Conservation (phyloP, 2,113 vertebrate species). For the Ptyas mucosa region DNA sequence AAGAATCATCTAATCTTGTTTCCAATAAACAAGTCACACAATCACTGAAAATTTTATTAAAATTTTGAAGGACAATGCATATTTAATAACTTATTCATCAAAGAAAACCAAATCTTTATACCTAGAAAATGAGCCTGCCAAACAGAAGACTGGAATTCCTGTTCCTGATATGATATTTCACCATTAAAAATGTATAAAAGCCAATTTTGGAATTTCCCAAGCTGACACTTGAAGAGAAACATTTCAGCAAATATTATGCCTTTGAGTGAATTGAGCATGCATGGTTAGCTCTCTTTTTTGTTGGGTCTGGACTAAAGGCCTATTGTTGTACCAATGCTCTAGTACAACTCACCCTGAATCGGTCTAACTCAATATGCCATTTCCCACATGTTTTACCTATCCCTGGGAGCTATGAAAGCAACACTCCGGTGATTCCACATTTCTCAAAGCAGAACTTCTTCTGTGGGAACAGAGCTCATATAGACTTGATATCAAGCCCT, state of each 20-base stretch:
- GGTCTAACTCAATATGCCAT: neutral
- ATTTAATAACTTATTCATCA: neutral
- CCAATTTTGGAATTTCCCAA: neutral
- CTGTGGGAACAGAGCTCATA: conserved; percentile 26
- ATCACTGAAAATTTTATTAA: neutral
- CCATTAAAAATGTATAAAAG: neutral
- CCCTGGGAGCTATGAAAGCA: accelerated
- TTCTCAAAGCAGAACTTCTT: neutral
- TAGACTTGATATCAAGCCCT: conserved; percentile 37
- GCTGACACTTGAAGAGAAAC: neutral
- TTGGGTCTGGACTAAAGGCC: neutral
- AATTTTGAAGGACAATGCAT: neutral
- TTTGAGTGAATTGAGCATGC: neutral
- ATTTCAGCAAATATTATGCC: neutral
- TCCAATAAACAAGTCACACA: neutral
- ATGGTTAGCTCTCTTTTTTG: neutral
- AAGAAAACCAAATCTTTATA: neutral
- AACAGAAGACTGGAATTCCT: neutral
- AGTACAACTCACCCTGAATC: neutral
- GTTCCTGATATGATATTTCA: neutral
- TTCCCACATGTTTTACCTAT: neutral
- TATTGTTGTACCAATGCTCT: neutral
- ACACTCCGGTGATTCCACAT: neutral
- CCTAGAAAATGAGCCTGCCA: neutral
- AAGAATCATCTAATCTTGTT: neutral